Conservation (phyloP, 92 coral and sea anemone species). For the Virgularia gustaviana region DNA sequence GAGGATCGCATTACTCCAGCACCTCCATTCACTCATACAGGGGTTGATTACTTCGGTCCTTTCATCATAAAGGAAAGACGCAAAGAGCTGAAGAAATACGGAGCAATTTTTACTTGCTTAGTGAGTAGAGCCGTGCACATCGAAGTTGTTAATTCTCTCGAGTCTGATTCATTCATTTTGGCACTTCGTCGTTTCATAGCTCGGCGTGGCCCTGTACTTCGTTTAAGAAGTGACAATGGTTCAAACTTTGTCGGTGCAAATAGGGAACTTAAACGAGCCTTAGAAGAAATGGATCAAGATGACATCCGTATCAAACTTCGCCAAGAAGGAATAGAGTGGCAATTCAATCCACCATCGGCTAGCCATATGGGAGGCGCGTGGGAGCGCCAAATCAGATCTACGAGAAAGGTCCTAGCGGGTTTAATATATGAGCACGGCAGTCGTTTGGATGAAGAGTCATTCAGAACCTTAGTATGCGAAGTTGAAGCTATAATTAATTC, state of each 20-base stretch:
- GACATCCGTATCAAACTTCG: slow-evolving; percentile 40
- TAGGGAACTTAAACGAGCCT: slow-evolving; percentile 44
- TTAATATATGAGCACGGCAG: slow-evolving; percentile 49
- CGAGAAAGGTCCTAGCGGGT: slow-evolving; percentile 36
- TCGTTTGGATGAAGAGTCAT: slow-evolving; percentile 55
- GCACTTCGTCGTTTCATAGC: slow-evolving; percentile 59
- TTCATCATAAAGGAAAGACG: slow-evolving; percentile 46
- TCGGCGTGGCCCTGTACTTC: slow-evolving; percentile 54
- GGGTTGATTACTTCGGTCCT: slow-evolving; percentile 63
- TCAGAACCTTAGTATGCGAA: slow-evolving; percentile 47
- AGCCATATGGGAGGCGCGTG: slow-evolving; percentile 61
- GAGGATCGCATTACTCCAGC: slow-evolving; percentile 52
- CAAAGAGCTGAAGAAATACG: slow-evolving; percentile 51
- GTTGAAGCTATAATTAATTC: slow-evolving; percentile 37
- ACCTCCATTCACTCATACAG: slow-evolving; percentile 57
- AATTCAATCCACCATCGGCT: slow-evolving; percentile 50
- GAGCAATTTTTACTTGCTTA: slow-evolving; percentile 54
- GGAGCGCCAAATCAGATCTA: slow-evolving; percentile 53
- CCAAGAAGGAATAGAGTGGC: slow-evolving; percentile 51
- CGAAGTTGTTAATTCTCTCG: slow-evolving; percentile 53
- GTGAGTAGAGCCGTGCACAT: slow-evolving; percentile 62
- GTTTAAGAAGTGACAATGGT: slow-evolving; percentile 53
- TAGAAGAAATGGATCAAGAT: slow-evolving; percentile 52
- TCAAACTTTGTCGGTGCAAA: slow-evolving; percentile 57
- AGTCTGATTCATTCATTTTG: slow-evolving; percentile 49